These are phyloP conservation scores for Caenorhabditis sp. DNA, from an alignment of 2,888 invertebrate genomes.

Conservation along the genomic window DNA sequence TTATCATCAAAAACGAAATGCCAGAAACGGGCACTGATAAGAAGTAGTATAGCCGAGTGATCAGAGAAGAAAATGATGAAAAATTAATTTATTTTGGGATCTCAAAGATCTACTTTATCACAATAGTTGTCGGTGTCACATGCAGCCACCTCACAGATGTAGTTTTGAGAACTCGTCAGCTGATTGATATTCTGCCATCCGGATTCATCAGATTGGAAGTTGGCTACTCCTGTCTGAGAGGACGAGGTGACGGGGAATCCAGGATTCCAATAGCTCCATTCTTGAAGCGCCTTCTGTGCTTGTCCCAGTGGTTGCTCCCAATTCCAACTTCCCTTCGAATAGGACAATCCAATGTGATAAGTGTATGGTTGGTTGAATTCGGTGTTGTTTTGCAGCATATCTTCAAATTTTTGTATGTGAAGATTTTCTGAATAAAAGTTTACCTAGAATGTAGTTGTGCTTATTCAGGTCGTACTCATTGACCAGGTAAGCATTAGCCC, in stretches of 20 bases:
- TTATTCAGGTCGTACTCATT: slow-evolving; percentile 26
- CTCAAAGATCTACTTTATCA: slow-evolving; percentile 1
- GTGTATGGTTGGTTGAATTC: slow-evolving; percentile 6
- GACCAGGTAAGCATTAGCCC: slow-evolving; percentile 25
- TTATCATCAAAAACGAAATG: slow-evolving; percentile 26
- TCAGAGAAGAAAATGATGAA: slow-evolving; percentile 12
- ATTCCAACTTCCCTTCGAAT: slow-evolving; percentile 6
- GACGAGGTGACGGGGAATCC: not conserved
- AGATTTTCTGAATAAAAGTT: not conserved
- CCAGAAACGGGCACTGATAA: slow-evolving; percentile 8
- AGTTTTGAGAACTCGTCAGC: not conserved
- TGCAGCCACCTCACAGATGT: slow-evolving; percentile 41
- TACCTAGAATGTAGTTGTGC: slow-evolving; percentile 29
- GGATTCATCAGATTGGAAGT: slow-evolving; percentile 1
- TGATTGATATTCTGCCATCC: slow-evolving; percentile 37
- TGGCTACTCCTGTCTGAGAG: not conserved
- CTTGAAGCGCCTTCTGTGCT: not conserved
- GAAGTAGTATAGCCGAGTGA: slow-evolving; percentile 13
- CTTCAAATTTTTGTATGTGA: not conserved
- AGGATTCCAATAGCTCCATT: slow-evolving; percentile 16
- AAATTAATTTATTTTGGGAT: not conserved
- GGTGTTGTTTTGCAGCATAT: slow-evolving; percentile 1
- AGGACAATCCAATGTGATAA: slow-evolving; percentile 37
- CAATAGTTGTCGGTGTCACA: slow-evolving; percentile 56
- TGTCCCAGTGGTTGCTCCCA: slow-evolving; percentile 40